phyloP scores from a whole-genome alignment of 2,888 invertebrate genomes.

The Clunio marinus region DNA sequence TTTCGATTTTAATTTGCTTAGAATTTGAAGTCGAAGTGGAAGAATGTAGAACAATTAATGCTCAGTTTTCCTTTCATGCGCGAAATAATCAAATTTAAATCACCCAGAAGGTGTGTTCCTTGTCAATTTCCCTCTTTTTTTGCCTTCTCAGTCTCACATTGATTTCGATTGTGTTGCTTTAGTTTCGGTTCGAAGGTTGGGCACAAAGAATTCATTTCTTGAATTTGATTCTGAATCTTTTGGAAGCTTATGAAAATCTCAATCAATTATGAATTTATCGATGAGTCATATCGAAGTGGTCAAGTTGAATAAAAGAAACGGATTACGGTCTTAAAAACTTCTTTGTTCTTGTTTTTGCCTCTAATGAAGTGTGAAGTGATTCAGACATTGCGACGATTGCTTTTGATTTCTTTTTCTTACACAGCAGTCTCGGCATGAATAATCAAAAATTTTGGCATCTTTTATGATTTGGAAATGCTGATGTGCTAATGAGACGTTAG shows the following conservation, averaged over 20 bases:
- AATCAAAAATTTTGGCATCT: too few species aligned
- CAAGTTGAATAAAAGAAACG: too few species aligned
- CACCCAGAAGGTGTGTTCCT: background rate
- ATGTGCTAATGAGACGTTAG: too few species aligned
- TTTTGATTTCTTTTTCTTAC: too few species aligned
- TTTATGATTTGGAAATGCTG: too few species aligned
- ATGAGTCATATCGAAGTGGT: slow-evolving; percentile 24
- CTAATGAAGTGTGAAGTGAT: too few species aligned
- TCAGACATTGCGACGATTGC: too few species aligned
- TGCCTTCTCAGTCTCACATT: background rate
- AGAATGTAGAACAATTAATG: slow-evolving; percentile 12
- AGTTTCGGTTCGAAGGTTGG: background rate
- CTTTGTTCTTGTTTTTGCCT: too few species aligned
- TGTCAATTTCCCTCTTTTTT: too few species aligned
- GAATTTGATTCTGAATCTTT: slow-evolving; percentile 5
- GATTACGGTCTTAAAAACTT: too few species aligned
- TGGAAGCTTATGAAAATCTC: background rate
- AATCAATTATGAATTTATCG: slow-evolving; percentile 21
- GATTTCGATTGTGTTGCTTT: background rate
- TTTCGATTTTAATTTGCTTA: background rate
- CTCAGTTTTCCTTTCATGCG: background rate
- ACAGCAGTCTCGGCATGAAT: too few species aligned
- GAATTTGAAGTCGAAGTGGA: background rate
- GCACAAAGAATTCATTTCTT: background rate
- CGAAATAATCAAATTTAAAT: slow-evolving; percentile 13